Conservation (phyloP, 2,797 vertebrate species). For the Betta splendens region DNA sequence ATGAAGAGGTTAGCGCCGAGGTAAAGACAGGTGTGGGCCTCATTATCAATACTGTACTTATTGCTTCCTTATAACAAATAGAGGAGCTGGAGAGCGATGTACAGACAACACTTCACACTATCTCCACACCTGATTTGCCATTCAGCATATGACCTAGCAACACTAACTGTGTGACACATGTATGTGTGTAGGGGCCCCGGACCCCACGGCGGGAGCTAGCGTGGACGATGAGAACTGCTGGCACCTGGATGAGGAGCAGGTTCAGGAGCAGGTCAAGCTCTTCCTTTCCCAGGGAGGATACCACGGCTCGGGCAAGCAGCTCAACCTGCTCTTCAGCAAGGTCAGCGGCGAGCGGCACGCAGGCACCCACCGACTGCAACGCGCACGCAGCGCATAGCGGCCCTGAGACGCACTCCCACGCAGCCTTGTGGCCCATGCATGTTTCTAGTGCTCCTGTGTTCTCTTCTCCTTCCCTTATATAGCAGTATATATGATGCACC, state of each 20-base stretch:
- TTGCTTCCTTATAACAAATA: slow-evolving; percentile 21
- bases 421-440: slow-evolving; percentile 25
- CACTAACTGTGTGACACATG: neutral
- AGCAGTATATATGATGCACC: no score
- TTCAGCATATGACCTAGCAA: no score
- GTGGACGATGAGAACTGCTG: slow-evolving; percentile 99
- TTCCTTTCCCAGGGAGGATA: slow-evolving; percentile 98
- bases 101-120: slow-evolving; percentile 27
- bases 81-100: neutral
- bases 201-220: slow-evolving; percentile 97
- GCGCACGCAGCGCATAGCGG: slow-evolving; percentile 35
- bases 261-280: slow-evolving; percentile 98
- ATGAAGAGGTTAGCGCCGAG: slow-evolving; percentile 33
- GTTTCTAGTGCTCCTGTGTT: slow-evolving; percentile 22
- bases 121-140: no score
- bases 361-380: slow-evolving; percentile 28
- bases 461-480: slow-evolving; percentile 30
- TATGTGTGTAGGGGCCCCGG: slow-evolving; percentile 89
- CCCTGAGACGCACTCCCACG: slow-evolving; percentile 12
- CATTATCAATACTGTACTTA: slow-evolving; percentile 34
- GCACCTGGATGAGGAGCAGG: slow-evolving; percentile 99
- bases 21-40: slow-evolving; percentile 41
- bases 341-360: slow-evolving; percentile 58
- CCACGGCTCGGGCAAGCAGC: slow-evolving; percentile 98
- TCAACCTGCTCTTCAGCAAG: slow-evolving; percentile 99